phyloP scores from a whole-genome alignment of 2,113 vertebrate genomes.

The Esox niger region DNA sequence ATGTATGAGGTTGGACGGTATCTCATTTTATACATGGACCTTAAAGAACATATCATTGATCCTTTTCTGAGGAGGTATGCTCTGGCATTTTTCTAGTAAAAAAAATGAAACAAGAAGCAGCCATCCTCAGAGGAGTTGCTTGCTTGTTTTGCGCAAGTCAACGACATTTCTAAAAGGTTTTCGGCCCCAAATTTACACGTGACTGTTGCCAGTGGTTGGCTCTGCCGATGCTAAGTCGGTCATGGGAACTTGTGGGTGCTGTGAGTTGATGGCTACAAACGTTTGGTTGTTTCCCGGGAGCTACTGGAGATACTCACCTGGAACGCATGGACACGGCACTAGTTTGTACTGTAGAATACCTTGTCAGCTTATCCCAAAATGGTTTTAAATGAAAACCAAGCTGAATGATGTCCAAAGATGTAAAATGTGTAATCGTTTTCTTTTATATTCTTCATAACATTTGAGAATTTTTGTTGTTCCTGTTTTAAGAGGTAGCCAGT shows the following conservation, averaged over 20 bases:
- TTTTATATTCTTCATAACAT: slow-evolving; percentile 16
- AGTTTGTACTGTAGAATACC: slow-evolving; percentile 23
- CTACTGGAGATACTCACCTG: not conserved
- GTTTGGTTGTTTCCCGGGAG: slow-evolving; percentile 13
- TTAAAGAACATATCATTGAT: slow-evolving; percentile 4
- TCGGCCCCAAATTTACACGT: slow-evolving; percentile 15
- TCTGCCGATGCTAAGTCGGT: not conserved
- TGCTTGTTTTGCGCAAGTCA: slow-evolving; percentile 18
- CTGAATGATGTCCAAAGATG: slow-evolving; percentile 66
- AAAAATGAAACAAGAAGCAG: not conserved
- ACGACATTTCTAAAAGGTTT: slow-evolving; percentile 2
- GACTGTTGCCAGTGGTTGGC: slow-evolving; percentile 20
- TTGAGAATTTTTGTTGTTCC: slow-evolving; percentile 37
- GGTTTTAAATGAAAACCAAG: slow-evolving; percentile 56
- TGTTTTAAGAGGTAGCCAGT: slow-evolving; percentile 30
- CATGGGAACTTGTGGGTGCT: slow-evolving; percentile 21
- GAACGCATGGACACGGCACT: slow-evolving; percentile 20
- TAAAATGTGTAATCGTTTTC: slow-evolving; percentile 42
- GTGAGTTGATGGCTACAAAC: slow-evolving; percentile 47
- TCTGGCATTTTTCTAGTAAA: slow-evolving; percentile 33
- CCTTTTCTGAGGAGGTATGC: not conserved
- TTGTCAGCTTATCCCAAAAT: slow-evolving; percentile 50
- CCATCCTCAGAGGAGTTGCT: not conserved
- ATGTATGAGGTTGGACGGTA: not conserved
- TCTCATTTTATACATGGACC: slow-evolving; percentile 27